Evolutionary conservation across 1,140 invertebrate species (phyloP), one percentile per base, ranked within the genome.

Genomic region (Drosophila albomicans): DNA sequence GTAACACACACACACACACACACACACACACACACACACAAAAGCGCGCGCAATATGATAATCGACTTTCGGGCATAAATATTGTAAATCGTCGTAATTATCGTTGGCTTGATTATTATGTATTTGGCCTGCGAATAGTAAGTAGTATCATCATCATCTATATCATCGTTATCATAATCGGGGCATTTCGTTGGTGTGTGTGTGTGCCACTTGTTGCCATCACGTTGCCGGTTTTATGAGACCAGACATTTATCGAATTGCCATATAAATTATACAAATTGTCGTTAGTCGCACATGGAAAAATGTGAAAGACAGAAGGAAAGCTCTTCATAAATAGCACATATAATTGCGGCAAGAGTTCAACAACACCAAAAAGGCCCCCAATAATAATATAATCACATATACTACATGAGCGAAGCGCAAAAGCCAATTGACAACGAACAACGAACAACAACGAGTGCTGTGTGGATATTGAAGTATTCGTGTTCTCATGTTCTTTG

Each of bases 221-320:
- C 59, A 28, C 8, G 35, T 51, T 66, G 81, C 75, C 72, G 62
- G 73, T 70, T 78, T 54, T 84, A 76, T 74, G 78, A 41, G 43
- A 7, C 15, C 51, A 63, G 48, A 74, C 64, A 69, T 75, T 72
- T 79, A 81, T 35, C 78, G 78, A 86, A 81, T 71, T 86, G 82
- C 82, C 82, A 86, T 74, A 86, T 79, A 86, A 85, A 86, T 86
- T 86, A 81, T 78, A 79, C 75, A 71, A 72, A 80, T 69, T 75
- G 79, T 77, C 67, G 58, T 75, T 75, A 16, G 20, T 58, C 25
- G 32, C 41, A 65, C 62, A 65, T 65, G 48, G 20, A 52, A 62
- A 63, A 3, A 35, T 30, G 28, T 16, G 25, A n/a, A 6, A 38
- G 6, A 38, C 41, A 49, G 15, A 43, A 46, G 38, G 38, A 38